A percentile compares a stretch with the other conserved stretches of the same genome.
These are phyloP conservation scores for Chloropsis cyanopogon DNA, from an alignment of 2,113 vertebrate genomes.

Conservation along the genomic window DNA sequence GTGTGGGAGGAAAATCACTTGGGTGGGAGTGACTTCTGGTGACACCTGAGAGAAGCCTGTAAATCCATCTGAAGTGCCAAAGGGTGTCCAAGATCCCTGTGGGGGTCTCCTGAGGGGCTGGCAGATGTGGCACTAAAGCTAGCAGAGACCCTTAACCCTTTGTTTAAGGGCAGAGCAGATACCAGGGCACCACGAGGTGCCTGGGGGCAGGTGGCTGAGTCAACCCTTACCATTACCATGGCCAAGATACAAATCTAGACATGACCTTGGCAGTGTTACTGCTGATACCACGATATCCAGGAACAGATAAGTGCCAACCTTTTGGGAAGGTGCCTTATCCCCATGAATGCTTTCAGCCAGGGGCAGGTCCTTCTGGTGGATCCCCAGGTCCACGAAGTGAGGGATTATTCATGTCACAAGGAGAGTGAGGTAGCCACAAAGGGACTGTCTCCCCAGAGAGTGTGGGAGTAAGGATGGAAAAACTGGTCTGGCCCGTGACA, in stretches of 20 bases:
- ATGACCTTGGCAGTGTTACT: not conserved
- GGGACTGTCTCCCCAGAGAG: not conserved
- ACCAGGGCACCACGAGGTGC: not conserved
- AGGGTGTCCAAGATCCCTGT: fast-evolving
- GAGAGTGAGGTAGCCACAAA: not conserved
- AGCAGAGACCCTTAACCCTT: not conserved
- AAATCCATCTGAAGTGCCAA: not conserved
- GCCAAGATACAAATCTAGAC: not conserved
- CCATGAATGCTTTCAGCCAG: not conserved
- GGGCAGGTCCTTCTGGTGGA: not conserved
- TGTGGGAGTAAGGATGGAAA: not conserved
- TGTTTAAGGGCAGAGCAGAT: not conserved
- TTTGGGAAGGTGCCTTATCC: not conserved
- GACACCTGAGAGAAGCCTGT: not conserved
- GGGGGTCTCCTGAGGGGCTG: not conserved
- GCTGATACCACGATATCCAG: not conserved
- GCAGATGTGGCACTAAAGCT: not conserved
- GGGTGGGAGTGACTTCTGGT: not conserved
- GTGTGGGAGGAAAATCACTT: not conserved
- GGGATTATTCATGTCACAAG: not conserved
- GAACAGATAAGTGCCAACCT: not conserved
- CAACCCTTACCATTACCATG: not conserved
- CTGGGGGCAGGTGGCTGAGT: not conserved
- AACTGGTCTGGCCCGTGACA: not conserved
- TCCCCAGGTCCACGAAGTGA: not conserved